Evolutionary conservation across 2,113 vertebrate species (phyloP).

Genomic region (Semnornis frantzii): DNA sequence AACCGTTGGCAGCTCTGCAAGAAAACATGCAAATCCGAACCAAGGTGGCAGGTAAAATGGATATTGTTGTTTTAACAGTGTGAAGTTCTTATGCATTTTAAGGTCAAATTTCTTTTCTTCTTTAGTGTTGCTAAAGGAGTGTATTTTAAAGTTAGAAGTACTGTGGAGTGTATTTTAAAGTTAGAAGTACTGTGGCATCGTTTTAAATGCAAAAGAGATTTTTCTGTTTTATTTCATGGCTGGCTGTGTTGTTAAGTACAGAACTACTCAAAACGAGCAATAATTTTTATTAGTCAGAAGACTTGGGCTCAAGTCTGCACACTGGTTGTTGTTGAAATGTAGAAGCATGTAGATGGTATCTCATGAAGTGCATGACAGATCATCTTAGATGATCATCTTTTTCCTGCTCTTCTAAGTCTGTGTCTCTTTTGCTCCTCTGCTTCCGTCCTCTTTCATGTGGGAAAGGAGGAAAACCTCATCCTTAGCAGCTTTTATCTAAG

Average conservation of each 20-base stretch:
- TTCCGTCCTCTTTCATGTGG: background rate
- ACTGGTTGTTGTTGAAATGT: background rate
- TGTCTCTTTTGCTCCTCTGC: background rate
- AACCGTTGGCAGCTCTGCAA: constrained; percentile 95
- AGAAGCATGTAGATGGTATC: background rate
- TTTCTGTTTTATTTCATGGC: background rate
- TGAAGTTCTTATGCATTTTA: background rate
- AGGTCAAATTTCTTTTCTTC: background rate
- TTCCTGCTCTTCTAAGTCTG: background rate
- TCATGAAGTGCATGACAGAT: background rate
- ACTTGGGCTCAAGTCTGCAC: background rate
- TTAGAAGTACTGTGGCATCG: background rate
- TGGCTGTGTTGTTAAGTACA: background rate
- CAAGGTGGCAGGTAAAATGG: constrained; percentile 91
- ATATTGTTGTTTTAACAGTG: constrained; percentile 23
- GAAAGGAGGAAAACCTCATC: background rate
- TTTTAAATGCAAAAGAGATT: background rate
- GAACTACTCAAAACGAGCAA: background rate
- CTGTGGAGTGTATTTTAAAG: background rate
- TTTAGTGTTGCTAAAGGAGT: background rate
- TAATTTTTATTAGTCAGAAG: background rate
- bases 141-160: background rate
- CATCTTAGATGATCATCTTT: background rate
- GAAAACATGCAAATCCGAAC: constrained; percentile 99
- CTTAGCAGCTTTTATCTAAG: background rate